Evolutionary conservation across 2,113 vertebrate genomes (phyloP).

Genomic region (Blennius ocellaris): DNA sequence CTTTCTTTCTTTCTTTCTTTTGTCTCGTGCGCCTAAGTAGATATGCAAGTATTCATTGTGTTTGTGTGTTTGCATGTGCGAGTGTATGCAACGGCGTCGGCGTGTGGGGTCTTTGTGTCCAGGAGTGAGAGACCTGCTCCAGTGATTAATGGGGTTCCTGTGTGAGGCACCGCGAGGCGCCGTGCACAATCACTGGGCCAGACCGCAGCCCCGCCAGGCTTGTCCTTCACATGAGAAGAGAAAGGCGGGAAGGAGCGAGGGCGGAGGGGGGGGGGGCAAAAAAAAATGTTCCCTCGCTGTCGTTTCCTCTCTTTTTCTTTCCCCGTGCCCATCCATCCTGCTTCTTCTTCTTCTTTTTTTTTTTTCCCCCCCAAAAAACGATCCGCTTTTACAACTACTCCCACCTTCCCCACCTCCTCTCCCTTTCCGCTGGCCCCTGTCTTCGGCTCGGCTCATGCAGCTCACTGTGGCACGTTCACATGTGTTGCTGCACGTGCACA

Average conservation of each 20-base stretch:
- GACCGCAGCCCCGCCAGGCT: constrained; percentile 79
- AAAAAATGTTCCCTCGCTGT: constrained; percentile 57
- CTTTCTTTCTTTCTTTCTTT: constrained; percentile 15
- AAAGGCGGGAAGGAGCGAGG: constrained; percentile 71
- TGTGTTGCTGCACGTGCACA: constrained; percentile 37
- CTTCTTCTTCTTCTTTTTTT: constrained; percentile 54
- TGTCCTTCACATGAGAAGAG: constrained; percentile 82
- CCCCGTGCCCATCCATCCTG: constrained; percentile 68
- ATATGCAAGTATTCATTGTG: constrained; percentile 47
- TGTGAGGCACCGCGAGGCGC: constrained; percentile 79
- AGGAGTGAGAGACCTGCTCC: constrained; percentile 79
- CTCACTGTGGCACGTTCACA: constrained; percentile 43
- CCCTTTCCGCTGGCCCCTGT: constrained; percentile 43
- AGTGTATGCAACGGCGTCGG: constrained; percentile 57
- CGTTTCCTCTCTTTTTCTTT: constrained; percentile 62
- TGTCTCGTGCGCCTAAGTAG: constrained; percentile 19
- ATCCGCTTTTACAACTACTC: constrained; percentile 55
- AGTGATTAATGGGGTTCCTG: constrained; percentile 85
- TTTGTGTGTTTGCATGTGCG: constrained; percentile 65
- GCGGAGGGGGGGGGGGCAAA: constrained; percentile 39
- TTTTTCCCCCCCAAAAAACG: background rate
- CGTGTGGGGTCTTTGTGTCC: constrained; percentile 81
- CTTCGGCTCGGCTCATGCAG: constrained; percentile 42
- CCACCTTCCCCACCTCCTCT: constrained; percentile 33
- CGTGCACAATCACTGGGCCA: constrained; percentile 80